Conservation (phyloP, 2,797 vertebrate genomes). For the Ceryle rudis region DNA sequence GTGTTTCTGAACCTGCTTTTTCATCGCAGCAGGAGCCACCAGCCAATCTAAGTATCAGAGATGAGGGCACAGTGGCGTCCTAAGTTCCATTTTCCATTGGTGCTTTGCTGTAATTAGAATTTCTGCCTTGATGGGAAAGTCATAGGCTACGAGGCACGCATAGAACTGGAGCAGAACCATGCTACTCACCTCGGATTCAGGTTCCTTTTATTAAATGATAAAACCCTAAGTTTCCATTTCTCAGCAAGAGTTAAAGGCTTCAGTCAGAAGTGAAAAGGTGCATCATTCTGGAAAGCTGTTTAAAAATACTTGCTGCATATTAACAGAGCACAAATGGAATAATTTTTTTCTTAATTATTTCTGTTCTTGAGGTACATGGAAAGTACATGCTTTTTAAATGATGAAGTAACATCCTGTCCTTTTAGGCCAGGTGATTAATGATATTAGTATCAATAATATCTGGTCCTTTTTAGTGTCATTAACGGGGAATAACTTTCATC, state of each 20-base stretch:
- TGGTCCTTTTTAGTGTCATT: neutral
- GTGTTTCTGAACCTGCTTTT: conserved; percentile 38
- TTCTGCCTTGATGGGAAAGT: conserved; percentile 48
- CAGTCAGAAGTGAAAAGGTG: conserved; percentile 11
- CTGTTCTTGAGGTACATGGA: conserved; percentile 45
- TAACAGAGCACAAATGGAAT: conserved; percentile 47
- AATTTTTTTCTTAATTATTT: conserved; percentile 39
- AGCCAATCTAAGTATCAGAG: conserved; percentile 21
- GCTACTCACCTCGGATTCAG: neutral
- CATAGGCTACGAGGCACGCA: neutral
- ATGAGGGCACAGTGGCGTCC: conserved; percentile 38
- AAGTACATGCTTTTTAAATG: conserved; percentile 16
- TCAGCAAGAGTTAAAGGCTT: conserved; percentile 33
- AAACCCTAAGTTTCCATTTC: conserved; percentile 38
- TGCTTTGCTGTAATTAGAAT: conserved; percentile 61
- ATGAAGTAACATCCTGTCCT: conserved; percentile 9
- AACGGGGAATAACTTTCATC: neutral
- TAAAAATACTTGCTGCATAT: conserved; percentile 67
- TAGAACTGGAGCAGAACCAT: conserved; percentile 31
- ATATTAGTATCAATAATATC: conserved; percentile 33
- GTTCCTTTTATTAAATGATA: conserved; percentile 51
- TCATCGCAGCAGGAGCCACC: neutral
- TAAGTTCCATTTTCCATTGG: conserved; percentile 40
- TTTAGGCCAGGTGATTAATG: conserved; percentile 17
- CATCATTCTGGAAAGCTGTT: conserved; percentile 54